Conservation (phyloP, 1,140 invertebrate species). For the Hycleus cichorii region DNA sequence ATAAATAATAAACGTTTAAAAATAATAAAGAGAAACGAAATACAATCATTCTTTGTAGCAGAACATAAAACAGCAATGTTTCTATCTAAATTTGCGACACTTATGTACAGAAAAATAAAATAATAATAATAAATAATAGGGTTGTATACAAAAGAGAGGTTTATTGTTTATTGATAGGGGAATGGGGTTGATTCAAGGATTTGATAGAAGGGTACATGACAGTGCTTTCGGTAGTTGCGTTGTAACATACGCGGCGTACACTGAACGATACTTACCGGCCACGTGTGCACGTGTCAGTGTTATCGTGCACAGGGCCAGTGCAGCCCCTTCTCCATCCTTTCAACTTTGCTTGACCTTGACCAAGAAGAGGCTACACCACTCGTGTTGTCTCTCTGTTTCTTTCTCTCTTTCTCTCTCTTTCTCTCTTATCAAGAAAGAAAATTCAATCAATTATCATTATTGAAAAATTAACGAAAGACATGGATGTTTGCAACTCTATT, state of each 20-base stretch:
- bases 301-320: conserved; percentile 23
- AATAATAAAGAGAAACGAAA: too few relatives aligned
- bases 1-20: too few relatives aligned
- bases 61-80: too few relatives aligned
- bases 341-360: background rate
- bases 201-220: conserved; percentile 24
- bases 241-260: conserved; percentile 34
- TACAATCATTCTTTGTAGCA: too few relatives aligned
- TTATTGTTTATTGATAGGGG: background rate
- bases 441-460: background rate
- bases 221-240: conserved; percentile 36
- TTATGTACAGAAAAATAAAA: conserved; percentile 16
- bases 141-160: too few relatives aligned
- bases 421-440: too few relatives aligned
- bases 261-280: conserved; percentile 25
- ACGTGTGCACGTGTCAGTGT: conserved; percentile 5
- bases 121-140: background rate
- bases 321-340: conserved; percentile 14
- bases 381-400: background rate
- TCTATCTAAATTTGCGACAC: too few relatives aligned
- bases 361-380: conserved; percentile 15
- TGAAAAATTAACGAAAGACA: conserved; percentile 9
- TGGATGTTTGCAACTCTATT: conserved; percentile 19
- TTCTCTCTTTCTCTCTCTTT: too few relatives aligned
- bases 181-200: background rate